phyloP scores from a whole-genome alignment of 2,797 vertebrate genomes.

The Naso thynnoides region DNA sequence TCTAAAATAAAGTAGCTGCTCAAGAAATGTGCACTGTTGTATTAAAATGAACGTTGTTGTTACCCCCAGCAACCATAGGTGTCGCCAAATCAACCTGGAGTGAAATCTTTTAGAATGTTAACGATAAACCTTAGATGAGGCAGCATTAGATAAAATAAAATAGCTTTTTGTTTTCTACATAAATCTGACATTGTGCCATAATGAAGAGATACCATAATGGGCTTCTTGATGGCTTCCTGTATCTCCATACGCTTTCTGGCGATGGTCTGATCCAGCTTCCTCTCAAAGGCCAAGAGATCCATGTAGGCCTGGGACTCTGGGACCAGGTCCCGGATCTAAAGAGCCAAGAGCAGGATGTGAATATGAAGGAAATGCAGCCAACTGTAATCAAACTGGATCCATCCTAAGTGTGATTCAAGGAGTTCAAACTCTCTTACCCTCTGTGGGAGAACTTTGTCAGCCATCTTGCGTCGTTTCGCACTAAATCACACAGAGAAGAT shows the following conservation, averaged over 20 bases:
- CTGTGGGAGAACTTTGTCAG: slow-evolving; percentile 98
- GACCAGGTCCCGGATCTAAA: slow-evolving; percentile 95
- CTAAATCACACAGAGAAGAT: slow-evolving; percentile 73
- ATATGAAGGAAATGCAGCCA: background rate
- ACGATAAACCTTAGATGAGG: background rate
- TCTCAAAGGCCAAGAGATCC: slow-evolving; percentile 98
- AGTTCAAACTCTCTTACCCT: slow-evolving; percentile 82
- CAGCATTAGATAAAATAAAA: background rate
- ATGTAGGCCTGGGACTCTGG: slow-evolving; percentile 99
- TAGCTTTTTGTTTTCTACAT: background rate
- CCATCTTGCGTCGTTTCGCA: slow-evolving; percentile 97
- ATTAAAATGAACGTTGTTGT: background rate
- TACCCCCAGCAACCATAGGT: no score
- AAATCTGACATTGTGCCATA: background rate
- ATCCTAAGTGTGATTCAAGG: background rate
- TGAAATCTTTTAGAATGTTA: no score
- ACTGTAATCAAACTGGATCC: background rate
- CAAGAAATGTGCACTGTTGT: background rate
- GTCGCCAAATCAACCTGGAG: no score
- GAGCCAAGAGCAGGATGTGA: slow-evolving; percentile 12
- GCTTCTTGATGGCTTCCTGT: slow-evolving; percentile 99
- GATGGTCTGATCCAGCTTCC: slow-evolving; percentile 98
- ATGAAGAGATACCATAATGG: slow-evolving; percentile 88
- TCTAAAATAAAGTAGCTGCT: background rate
- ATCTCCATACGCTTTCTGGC: slow-evolving; percentile 99